Conservation (phyloP, 2,797 vertebrate species). For the Basileuterus tristriatus region DNA sequence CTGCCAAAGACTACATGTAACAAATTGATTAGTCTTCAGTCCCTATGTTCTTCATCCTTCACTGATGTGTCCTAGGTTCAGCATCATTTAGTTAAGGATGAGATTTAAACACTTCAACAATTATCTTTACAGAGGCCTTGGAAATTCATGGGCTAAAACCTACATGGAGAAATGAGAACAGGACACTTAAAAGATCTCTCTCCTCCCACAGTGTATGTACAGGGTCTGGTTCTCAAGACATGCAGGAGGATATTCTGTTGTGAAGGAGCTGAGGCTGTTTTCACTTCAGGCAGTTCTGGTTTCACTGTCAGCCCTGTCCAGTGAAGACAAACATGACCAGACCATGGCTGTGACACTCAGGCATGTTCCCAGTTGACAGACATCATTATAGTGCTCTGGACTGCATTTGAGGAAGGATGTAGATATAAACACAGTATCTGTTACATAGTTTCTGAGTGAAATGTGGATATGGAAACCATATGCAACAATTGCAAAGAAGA, state of each 20-base stretch:
- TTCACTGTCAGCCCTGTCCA: not conserved
- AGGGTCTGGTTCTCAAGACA: not conserved
- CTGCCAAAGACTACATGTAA: not conserved
- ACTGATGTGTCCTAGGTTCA: not conserved
- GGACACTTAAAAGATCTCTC: not conserved
- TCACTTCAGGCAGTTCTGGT: not conserved
- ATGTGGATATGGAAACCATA: not conserved
- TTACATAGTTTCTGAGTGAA: not conserved
- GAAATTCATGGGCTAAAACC: not conserved
- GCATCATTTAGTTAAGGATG: not conserved
- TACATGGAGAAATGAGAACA: not conserved
- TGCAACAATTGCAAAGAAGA: not conserved
- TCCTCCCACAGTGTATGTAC: not conserved
- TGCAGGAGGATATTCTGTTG: not conserved
- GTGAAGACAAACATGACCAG: not conserved
- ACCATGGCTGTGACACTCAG: not conserved
- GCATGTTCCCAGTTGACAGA: not conserved
- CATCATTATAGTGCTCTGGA: not conserved
- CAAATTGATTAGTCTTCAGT: not conserved
- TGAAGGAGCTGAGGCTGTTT: not conserved
- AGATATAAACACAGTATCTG: not conserved
- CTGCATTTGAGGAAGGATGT: not conserved
- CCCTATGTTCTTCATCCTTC: not conserved
- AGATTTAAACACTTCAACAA: not conserved
- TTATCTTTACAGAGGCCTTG: not conserved